Evolutionary conservation across 2,113 vertebrate species (phyloP), one percentile per base, ranked within the genome.

Genomic region (Panthera tigris): DNA sequence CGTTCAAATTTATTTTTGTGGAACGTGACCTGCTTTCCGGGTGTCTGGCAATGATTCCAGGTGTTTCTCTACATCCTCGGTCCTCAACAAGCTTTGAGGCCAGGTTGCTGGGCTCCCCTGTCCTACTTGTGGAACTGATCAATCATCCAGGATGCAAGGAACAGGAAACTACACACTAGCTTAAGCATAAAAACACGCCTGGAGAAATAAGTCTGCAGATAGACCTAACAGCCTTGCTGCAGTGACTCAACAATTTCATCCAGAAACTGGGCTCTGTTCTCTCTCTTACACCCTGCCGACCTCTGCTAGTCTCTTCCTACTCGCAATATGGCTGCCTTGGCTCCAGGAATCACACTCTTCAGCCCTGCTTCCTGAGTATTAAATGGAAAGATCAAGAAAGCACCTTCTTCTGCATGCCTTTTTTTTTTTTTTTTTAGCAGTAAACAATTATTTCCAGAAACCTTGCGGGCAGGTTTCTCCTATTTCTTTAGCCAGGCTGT

Each of bases 381-480:
- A 88, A 71, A 23, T 41, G 11, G 27, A 69, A 93, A 80, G 50
- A 55, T 11, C 15, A 45, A 92, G 48, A 79, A 27, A 78, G 36
- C 16, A 65, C 10, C 0, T 69, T 11, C 45, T 27, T 91, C 78
- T 5, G 29, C 23, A 48, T 29, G 25, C 1, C 4, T 92, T 94
- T 68, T 93, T 94, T 66, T 55, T 94, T 94, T 66, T 73, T 95
- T 55, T 94, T 94, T 61, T 11, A 89, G 69, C 1, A 5, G 8
- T 19, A 85, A 74, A 85, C 2, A 76, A 89, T 15, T 16, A 73
- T 41, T 48, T 33, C 69, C 48, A 29, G 39, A 36, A 80, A 50
- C 27, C 11, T 74, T 33, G 55, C 2, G 8, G 50, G 50, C 36
- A 81, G 78, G n/a, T 45, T 80, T 94, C 23, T 68, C n/a, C 10